phyloP scores from a whole-genome alignment of 2,113 vertebrate species.

The Ptyas mucosa region DNA sequence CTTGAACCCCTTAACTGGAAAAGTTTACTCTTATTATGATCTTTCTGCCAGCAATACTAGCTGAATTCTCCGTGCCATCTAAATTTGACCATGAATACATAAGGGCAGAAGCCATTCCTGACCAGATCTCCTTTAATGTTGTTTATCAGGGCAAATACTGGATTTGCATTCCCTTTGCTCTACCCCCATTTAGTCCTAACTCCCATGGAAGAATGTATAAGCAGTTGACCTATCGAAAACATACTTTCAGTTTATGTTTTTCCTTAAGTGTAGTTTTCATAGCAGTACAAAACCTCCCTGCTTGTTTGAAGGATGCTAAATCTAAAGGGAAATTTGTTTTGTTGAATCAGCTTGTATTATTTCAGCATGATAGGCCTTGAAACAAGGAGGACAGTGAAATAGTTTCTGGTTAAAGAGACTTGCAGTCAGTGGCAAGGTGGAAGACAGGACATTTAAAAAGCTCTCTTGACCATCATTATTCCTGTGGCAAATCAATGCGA shows the following conservation, averaged over 20 bases:
- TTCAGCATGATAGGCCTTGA: not conserved
- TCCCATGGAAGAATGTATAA: not conserved
- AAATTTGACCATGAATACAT: not conserved
- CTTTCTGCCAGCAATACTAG: not conserved
- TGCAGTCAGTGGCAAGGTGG: constrained; percentile 4
- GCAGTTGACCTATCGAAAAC: not conserved
- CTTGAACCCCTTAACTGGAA: not conserved
- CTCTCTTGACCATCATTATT: not conserved
- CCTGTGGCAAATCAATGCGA: not conserved
- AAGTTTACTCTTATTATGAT: not conserved
- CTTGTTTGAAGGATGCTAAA: constrained; percentile 4
- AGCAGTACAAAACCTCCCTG: not conserved
- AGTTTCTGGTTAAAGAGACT: not conserved
- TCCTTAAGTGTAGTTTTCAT: not conserved
- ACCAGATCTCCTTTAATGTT: not conserved
- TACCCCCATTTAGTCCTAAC: not conserved
- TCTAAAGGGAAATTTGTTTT: constrained; percentile 2
- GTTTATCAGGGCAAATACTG: not conserved
- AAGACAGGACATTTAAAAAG: not conserved
- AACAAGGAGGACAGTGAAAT: not conserved
- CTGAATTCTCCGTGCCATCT: not conserved
- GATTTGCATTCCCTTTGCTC: not conserved
- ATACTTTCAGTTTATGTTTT: not conserved
- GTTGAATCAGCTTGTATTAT: not conserved
- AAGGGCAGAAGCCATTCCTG: not conserved